Evolutionary conservation across 2,797 vertebrate species (phyloP), one percentile per base, ranked within the genome.

Genomic region (Ibycter americanus): DNA sequence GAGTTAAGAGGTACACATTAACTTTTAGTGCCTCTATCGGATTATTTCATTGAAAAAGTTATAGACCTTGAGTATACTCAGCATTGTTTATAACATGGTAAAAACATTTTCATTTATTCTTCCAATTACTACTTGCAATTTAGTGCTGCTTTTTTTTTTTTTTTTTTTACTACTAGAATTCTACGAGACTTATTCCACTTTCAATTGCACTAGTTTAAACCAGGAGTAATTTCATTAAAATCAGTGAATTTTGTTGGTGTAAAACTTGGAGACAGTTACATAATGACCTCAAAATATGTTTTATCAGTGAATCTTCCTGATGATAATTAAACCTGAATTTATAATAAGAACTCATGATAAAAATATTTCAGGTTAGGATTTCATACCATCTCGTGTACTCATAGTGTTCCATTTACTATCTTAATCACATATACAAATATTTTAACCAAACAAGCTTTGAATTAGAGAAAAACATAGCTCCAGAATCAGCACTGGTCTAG

Each of bases 71-170:
- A 84, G 51, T 82, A 36, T 38, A 65, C 32, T 92, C 22, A 81
- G 38, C 0, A 1, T 44, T 89, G 31, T 81, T 97, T 93, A 91
- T 27, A 95, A 81, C 54, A 78, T 11, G 21, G 36, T 92, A 61
- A 82, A 96, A 87, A 12, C 44, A 29, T 58, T 89, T 94, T 42
- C 21, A 67, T 89, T 94, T 89, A 83, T 90, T 93, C 44, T 89
- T 92, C 47, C 90, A 87, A 89, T 79, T 87, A 73, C 68, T 59
- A 65, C 4, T 68, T 18, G 31, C 15, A 94, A 52, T 68, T 83
- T 82, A 88, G 22, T 55, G 15, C 6, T 29, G 71, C 6, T 13
- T 11, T 23, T 36, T 51, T 42, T 54, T 36, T 10, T 16, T 34
- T 17, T 6, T 46, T 70, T 88, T 92, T 73, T 21, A 63, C 34